Base-by-base conservation (phyloP, 1,140 invertebrate genomes). In the Hyposmocoma kahamanoa region DNA sequence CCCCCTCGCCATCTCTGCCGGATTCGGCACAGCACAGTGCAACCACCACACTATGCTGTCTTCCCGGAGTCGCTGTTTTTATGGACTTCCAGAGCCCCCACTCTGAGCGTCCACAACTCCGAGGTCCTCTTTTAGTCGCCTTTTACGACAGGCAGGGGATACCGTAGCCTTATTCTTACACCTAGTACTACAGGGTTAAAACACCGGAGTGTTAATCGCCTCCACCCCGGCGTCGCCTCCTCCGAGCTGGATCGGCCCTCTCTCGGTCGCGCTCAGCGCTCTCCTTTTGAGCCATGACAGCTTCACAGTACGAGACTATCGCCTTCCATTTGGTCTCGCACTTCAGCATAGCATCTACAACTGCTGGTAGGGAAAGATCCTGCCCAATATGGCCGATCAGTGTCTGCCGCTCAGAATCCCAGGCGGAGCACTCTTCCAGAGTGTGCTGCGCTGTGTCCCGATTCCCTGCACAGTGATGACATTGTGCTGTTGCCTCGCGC, bases 361-460 rank as follows among this genome's bases (percentile, higher is more conserved):
- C 20, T 11, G 48, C 39, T 28, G 46, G 36, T 20, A 49, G 30
- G 2, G 46, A 53, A 15, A 49, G 46, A 38, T 57, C 36, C 1
- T 8, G 10, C 21, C 50, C 50, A 4, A 53, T 45, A 9, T 20
- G 18, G 20, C 30, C 21, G 13, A 22, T 30, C 13, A 48, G 22
- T 20, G 20, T 19, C 18, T 21, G 22, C 6, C 45, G 45, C 32
- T 47, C 22, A 1, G 9, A 2, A 8, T 3, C 17, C 47, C 50
- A 53, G 1, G 36, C 36, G 11, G 50, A 38, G 39, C 54, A 56
- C 5, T 38, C 19, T n/a, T 32, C 19, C 8, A 48, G 26, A 1
- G 55, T 57, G 17, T 57, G 45, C 18, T 30, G 18, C 3, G 55
- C 55, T 22, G 46, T 28, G 13, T 52, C 50, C 41, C 24, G 11